Evolutionary conservation across 2,888 invertebrate genomes (phyloP), one percentile per base, ranked within the genome.

Genomic region (Cryptocephalus primarius): DNA sequence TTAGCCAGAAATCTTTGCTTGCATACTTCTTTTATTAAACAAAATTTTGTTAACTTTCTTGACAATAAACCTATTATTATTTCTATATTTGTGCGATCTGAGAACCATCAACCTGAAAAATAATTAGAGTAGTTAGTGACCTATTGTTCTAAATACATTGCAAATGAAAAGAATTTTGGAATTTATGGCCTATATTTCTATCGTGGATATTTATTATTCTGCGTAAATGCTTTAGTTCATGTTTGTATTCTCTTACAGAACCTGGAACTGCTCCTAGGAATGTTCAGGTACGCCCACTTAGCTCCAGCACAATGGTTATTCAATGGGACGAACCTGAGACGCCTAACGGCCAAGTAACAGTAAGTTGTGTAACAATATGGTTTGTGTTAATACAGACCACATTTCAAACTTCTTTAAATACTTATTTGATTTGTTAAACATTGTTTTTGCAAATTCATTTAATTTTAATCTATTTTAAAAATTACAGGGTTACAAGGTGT

Each of bases 321-420:
- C 91, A 93, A 66, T 99, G 99, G 99, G 90, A 92, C 61, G 93
- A 93, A 67, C 97, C 97, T 12, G 93, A 94, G 69, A 91, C 90
- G 46, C 93, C 96, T 42, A 96, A 96, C 68, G 97, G 97, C 59
- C 89, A 91, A 80, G 91, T 99, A 58, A 91, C 89, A 75, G 95
- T 94, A 74, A 80, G 83, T 75, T 42, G 22, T 11, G 12, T 12
- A 36, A 36, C 2, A 36, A 43, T 42, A 42, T 40, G 13, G 39
- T n/a, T n/a, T n/a, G n/a, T n/a, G n/a, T n/a, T n/a, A n/a, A n/a
- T n/a, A n/a, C n/a, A n/a, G n/a, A n/a, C n/a, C n/a, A n/a, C n/a
- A n/a, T n/a, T n/a, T n/a, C n/a, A n/a, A n/a, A n/a, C n/a, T 22
- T 22, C 6, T 22, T 22, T 22, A 12, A 36, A 11, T 36, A n/a